Percentiles rank a stretch among this genome's conserved stretches.
These are phyloP conservation scores for Prunella fulvescens DNA, from an alignment of 2,113 vertebrate species.

Conservation along the genomic window DNA sequence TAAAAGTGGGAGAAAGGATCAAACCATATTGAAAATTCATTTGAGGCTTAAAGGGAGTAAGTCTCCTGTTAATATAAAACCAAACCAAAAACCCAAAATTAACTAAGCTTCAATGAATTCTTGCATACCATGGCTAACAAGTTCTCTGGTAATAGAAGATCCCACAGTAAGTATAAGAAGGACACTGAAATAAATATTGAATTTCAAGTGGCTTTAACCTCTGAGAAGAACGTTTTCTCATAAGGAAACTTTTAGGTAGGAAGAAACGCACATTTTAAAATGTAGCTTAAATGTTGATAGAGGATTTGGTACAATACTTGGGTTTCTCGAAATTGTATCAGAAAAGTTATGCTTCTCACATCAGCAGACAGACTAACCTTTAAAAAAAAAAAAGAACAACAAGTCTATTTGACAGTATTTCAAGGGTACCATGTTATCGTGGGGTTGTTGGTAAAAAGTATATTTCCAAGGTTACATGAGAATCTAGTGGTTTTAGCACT, in stretches of 20 bases:
- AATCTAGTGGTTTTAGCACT: background rate
- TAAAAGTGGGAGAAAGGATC: background rate
- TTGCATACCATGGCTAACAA: background rate
- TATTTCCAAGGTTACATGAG: background rate
- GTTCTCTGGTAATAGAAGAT: background rate
- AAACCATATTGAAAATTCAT: background rate
- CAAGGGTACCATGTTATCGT: background rate
- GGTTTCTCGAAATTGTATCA: rapidly evolving
- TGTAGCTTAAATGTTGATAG: background rate
- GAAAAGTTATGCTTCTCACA: background rate
- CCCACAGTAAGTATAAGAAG: background rate
- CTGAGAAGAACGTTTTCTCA: background rate
- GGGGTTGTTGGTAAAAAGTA: background rate
- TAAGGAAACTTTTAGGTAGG: background rate
- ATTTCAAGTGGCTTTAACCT: background rate
- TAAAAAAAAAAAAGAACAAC: background rate
- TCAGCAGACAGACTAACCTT: background rate
- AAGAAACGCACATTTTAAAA: background rate
- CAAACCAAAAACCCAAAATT: background rate
- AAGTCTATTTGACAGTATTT: background rate
- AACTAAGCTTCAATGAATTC: background rate
- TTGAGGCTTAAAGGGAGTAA: background rate
- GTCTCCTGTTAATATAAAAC: background rate
- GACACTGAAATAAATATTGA: background rate
- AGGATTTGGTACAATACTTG: background rate